A percentile compares a stretch with the other conserved stretches of the same genome.
Conservation (phyloP, 1,140 invertebrate genomes). For the Drosophila jambulina region DNA sequence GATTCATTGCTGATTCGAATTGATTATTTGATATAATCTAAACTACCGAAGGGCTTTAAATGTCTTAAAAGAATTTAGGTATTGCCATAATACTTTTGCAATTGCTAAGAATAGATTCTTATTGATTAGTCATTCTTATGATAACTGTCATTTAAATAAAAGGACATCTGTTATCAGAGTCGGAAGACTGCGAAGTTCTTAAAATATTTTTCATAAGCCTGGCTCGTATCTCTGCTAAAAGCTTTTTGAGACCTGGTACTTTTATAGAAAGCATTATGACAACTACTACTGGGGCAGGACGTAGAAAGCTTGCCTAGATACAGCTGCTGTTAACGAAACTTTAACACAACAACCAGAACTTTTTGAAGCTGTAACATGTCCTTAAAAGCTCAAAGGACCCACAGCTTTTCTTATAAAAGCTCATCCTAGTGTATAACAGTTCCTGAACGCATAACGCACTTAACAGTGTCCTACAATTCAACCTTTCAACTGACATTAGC, state of each 20-base stretch:
- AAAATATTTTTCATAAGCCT: neutral
- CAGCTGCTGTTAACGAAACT: neutral
- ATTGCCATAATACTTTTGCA: neutral
- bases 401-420: neutral
- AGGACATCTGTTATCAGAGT: conserved; percentile 11
- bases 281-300: neutral
- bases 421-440: conserved; percentile 2
- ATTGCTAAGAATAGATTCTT: neutral
- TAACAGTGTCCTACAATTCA: conserved; percentile 14
- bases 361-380: neutral
- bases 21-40: neutral
- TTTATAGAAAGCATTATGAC: conserved; percentile 4
- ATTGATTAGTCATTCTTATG: neutral
- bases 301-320: neutral
- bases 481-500: conserved; percentile 39
- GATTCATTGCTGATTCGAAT: conserved; percentile 63
- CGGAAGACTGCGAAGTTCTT: neutral
- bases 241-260: neutral
- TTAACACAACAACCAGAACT: neutral
- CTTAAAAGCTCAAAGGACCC: neutral
- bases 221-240: neutral
- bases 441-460: neutral
- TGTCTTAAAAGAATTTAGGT: neutral
- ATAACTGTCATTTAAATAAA: neutral
- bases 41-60: neutral